These are phyloP conservation scores for Nothocercus nigrocapillus DNA, from an alignment of 2,113 vertebrate species.

Conservation along the genomic window DNA sequence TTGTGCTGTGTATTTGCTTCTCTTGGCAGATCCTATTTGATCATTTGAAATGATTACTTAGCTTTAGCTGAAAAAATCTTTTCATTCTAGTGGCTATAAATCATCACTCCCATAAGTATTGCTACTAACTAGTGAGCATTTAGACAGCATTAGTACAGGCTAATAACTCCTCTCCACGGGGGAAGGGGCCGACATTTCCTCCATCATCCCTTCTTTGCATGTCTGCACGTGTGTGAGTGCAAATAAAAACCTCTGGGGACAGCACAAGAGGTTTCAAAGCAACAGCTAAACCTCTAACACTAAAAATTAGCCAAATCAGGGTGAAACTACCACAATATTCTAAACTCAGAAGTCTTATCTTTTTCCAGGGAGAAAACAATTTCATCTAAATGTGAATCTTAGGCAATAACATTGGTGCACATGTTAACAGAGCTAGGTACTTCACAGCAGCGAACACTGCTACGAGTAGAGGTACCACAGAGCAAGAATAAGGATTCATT, in stretches of 20 bases:
- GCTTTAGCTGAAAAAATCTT: slow-evolving; percentile 40
- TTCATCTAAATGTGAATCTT: background rate
- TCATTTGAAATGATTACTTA: slow-evolving; percentile 43
- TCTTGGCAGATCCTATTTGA: background rate
- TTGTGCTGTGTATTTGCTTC: background rate
- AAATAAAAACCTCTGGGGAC: background rate
- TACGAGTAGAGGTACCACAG: background rate
- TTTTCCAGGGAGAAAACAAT: background rate
- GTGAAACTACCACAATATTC: background rate
- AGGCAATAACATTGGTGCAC: background rate
- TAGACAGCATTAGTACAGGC: slow-evolving; percentile 16
- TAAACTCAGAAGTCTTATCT: background rate
- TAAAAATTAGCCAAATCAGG: background rate
- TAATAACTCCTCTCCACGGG: slow-evolving; percentile 11
- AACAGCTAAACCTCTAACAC: background rate
- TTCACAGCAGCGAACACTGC: background rate
- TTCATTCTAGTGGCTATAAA: slow-evolving; percentile 52
- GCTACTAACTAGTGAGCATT: background rate
- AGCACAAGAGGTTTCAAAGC: background rate
- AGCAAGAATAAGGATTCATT: background rate
- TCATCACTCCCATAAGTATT: background rate
- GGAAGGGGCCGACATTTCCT: background rate
- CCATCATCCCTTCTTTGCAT: background rate
- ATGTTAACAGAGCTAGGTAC: background rate
- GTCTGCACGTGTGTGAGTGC: background rate